A percentile compares a stretch with the other conserved stretches of the same genome.
Conservation (phyloP, 53 echinoderm and acorn worm genomes). For the Luidia sarsii region DNA sequence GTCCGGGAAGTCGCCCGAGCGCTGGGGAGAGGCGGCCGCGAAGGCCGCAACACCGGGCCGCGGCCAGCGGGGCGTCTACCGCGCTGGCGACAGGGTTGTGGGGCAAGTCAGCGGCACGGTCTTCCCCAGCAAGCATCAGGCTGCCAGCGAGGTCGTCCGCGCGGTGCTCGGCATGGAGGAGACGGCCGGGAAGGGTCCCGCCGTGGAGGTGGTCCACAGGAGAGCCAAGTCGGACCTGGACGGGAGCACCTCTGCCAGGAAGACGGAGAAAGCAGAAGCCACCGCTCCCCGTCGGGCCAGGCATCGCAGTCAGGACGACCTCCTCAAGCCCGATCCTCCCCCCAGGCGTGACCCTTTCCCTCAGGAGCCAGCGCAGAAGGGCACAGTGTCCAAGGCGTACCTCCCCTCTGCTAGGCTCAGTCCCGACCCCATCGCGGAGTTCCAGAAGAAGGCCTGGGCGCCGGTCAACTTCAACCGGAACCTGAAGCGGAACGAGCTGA, state of each 20-base stretch:
- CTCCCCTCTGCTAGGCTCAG: not conserved
- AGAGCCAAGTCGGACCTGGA: constrained; percentile 36
- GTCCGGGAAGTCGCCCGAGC: constrained; percentile 27
- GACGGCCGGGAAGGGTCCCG: not conserved
- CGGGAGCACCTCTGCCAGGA: not conserved
- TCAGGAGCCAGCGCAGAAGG: not conserved
- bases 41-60: not conserved
- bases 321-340: not conserved
- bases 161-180: not conserved
- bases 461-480: constrained; percentile 29
- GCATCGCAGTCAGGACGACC: constrained; percentile 24
- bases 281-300: not conserved
- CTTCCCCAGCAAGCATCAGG: constrained; percentile 17
- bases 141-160: constrained; percentile 4
- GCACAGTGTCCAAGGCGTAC: not conserved
- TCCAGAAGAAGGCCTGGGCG: constrained; percentile 36
- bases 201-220: constrained; percentile 21
- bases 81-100: constrained; percentile 9
- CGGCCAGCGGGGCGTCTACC: not conserved
- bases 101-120: constrained; percentile 2
- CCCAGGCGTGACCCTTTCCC: not conserved
- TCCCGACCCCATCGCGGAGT: constrained; percentile 2
- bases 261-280: not conserved
- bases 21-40: constrained; percentile 6
- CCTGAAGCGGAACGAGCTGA: not conserved